Evolutionary conservation across 92 coral and sea anemone genomes (phyloP).

Genomic region (Desmophyllum pertusum): DNA sequence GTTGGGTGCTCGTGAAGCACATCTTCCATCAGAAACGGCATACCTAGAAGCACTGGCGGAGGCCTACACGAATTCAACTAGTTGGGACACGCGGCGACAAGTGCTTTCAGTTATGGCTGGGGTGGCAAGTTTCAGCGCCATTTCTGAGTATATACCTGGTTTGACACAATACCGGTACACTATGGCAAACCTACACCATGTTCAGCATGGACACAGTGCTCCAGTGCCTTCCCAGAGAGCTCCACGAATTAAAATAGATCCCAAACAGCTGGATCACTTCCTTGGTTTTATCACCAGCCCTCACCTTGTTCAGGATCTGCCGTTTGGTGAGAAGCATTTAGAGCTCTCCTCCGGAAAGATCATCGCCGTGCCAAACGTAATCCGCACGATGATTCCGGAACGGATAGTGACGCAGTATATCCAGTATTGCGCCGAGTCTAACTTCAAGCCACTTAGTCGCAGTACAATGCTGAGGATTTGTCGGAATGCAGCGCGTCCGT

Average conservation of each 20-base stretch:
- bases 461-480: constrained; percentile 37
- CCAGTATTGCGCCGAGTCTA: constrained; percentile 25
- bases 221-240: constrained; percentile 4
- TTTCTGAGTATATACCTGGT: constrained; percentile 21
- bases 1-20: constrained; percentile 19
- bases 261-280: constrained; percentile 33
- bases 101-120: constrained; percentile 45
- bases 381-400: constrained; percentile 36
- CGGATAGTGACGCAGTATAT: constrained; percentile 38
- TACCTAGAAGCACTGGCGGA: constrained; percentile 43
- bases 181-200: constrained; percentile 26
- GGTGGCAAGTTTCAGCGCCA: constrained; percentile 27
- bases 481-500: constrained; percentile 36
- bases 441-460: constrained; percentile 30
- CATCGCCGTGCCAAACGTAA: constrained; percentile 34
- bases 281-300: no score
- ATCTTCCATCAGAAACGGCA: constrained; percentile 43
- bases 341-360: constrained; percentile 39
- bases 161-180: constrained; percentile 36
- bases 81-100: constrained; percentile 45
- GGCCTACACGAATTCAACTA: constrained; percentile 12
- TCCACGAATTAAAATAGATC: constrained; percentile 16
- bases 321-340: constrained; percentile 3
- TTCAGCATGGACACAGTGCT: constrained; percentile 16
- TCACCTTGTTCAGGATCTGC: no score